phyloP scores from a whole-genome alignment of 2,113 vertebrate genomes.

The Oxygymnocypris stewartii region DNA sequence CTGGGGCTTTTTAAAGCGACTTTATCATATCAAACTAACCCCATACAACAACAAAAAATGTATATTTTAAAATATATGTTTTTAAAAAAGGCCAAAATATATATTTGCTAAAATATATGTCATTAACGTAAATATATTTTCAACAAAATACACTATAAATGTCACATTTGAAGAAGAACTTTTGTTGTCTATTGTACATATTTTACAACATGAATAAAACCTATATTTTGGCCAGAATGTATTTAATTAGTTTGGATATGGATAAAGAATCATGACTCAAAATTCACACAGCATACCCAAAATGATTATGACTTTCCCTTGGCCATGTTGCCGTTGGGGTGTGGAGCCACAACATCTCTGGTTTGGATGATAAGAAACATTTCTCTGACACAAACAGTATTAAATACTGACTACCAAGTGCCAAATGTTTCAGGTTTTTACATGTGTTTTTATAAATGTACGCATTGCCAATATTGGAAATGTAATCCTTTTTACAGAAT shows the following conservation, averaged over 20 bases:
- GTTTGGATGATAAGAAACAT: constrained; percentile 61
- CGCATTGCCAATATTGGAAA: neutral
- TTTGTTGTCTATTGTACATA: too few species aligned
- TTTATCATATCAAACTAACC: neutral
- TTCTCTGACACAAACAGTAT: constrained; percentile 6
- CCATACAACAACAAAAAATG: neutral
- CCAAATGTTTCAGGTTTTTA: neutral
- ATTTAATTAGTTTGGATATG: too few species aligned
- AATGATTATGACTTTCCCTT: neutral
- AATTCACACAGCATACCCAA: neutral
- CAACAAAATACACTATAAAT: too few species aligned
- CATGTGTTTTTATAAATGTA: neutral
- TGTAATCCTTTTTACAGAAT: constrained; percentile 65
- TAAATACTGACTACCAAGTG: neutral
- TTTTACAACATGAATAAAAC: too few species aligned
- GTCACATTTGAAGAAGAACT: too few species aligned
- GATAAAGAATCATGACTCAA: too few species aligned
- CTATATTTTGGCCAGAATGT: too few species aligned
- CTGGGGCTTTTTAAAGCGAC: neutral
- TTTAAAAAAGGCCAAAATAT: too few species aligned
- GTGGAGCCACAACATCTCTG: constrained; percentile 51
- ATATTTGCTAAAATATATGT: too few species aligned
- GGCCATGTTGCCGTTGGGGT: constrained; percentile 45
- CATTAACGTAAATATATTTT: too few species aligned
- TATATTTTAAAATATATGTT: too few species aligned